Conservation (phyloP, 64 coral and sea anemone genomes). For the Dendronephthya gigantea region DNA sequence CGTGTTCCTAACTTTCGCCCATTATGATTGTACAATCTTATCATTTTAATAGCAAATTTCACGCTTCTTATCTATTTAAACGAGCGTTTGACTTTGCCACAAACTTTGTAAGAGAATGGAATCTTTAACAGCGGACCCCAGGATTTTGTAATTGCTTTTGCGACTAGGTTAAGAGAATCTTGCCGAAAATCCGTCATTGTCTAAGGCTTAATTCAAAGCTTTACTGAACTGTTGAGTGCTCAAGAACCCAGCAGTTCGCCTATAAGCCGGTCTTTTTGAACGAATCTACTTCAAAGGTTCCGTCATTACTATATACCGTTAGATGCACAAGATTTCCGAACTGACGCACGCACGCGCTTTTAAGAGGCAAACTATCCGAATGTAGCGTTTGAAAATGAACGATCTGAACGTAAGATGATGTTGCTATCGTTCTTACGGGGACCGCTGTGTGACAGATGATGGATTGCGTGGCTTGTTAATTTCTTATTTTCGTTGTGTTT, state of each 20-base stretch:
- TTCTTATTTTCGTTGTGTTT: conserved; percentile 23
- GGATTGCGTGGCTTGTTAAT: conserved; percentile 20
- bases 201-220: neutral
- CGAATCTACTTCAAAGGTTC: conserved; percentile 16
- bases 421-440: neutral
- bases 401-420: neutral
- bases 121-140: neutral
- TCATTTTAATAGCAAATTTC: neutral
- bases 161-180: neutral
- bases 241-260: conserved; percentile 21
- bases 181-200: conserved; percentile 15
- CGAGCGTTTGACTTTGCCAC: neutral
- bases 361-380: neutral
- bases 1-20: neutral
- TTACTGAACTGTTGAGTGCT: neutral
- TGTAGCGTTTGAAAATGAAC: neutral
- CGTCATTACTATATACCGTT: conserved; percentile 14
- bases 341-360: neutral
- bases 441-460: conserved; percentile 18
- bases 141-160: neutral
- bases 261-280: conserved; percentile 20
- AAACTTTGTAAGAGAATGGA: neutral
- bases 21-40: conserved; percentile 4
- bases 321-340: neutral
- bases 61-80: conserved; percentile 1